Evolutionary conservation across 1,140 invertebrate species (phyloP).

Genomic region (Venustaconcha ellipsiformis): DNA sequence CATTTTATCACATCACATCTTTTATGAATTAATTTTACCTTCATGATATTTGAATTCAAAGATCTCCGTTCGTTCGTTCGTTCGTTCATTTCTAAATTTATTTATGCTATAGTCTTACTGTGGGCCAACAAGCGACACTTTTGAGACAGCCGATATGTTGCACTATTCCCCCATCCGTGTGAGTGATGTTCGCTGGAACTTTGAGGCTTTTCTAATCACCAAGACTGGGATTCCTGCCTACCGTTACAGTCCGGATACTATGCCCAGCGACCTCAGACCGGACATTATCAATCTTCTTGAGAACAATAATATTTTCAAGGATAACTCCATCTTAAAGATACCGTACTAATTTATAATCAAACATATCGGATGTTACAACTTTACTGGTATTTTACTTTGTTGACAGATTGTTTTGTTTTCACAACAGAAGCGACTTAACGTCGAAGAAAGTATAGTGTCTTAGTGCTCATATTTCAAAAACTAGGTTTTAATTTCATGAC

Average conservation of each 20-base stretch:
- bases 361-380: too few relatives aligned
- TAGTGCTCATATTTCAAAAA: too few relatives aligned
- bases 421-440: too few relatives aligned
- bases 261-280: constrained; percentile 15
- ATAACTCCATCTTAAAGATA: too few relatives aligned
- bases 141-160: constrained; percentile 38
- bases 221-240: constrained; percentile 59
- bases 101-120: constrained; percentile 43
- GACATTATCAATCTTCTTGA: constrained; percentile 27
- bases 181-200: constrained; percentile 75
- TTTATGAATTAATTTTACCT: too few relatives aligned
- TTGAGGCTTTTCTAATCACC: constrained; percentile 74
- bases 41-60: not conserved
- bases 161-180: constrained; percentile 61
- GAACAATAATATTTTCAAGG: too few relatives aligned
- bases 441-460: too few relatives aligned
- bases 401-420: too few relatives aligned
- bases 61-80: not conserved
- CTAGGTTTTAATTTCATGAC: too few relatives aligned
- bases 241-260: constrained; percentile 40
- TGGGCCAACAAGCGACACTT: constrained; percentile 41
- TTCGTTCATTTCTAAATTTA: not conserved
- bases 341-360: too few relatives aligned
- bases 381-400: too few relatives aligned
- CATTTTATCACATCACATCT: not conserved